These are phyloP conservation scores for Sylvia borin DNA, from an alignment of 2,797 vertebrate genomes.

Conservation along the genomic window DNA sequence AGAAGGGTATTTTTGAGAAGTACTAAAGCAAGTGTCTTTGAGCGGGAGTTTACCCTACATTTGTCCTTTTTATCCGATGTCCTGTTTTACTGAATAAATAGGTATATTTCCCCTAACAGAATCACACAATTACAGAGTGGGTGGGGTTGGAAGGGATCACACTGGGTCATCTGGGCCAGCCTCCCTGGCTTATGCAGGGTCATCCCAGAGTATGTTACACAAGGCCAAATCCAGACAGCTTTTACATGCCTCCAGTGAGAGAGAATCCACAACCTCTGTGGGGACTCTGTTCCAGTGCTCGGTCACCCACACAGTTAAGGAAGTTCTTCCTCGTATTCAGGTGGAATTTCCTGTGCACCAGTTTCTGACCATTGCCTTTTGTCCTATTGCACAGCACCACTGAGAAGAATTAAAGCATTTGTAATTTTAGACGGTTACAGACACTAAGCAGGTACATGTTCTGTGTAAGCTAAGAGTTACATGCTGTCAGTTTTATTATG, in stretches of 20 bases:
- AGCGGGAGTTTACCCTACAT: neutral
- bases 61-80: neutral
- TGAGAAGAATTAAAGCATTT: neutral
- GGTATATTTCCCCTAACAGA: neutral
- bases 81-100: neutral
- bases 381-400: neutral
- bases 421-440: neutral
- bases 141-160: neutral
- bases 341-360: neutral
- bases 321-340: neutral
- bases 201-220: neutral
- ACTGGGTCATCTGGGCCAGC: neutral
- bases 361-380: neutral
- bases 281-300: neutral
- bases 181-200: neutral
- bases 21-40: neutral
- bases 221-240: neutral
- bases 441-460: neutral
- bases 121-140: neutral
- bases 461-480: neutral
- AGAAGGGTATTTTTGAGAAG: neutral
- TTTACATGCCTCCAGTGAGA: neutral
- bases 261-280: neutral
- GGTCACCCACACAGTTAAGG: too few species aligned
- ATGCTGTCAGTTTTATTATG: neutral